Evolutionary conservation across 2,797 vertebrate species (phyloP).

Genomic region (Peromyscus aztecus): DNA sequence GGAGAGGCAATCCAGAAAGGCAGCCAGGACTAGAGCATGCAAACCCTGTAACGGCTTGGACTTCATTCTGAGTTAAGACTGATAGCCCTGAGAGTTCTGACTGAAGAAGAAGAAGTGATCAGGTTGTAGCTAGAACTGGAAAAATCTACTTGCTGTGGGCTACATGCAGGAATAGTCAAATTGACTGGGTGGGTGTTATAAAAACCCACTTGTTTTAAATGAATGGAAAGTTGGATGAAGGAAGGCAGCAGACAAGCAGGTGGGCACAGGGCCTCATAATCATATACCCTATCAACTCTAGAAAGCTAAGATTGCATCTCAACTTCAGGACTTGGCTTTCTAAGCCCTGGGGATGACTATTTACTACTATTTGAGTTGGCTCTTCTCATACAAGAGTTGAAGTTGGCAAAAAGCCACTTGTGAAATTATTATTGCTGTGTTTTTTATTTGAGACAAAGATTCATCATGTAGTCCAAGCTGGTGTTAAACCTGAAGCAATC

Average conservation of each 20-base stretch:
- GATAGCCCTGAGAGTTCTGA: background rate
- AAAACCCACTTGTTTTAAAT: background rate
- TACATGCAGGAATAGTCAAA: background rate
- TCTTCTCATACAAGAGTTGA: background rate
- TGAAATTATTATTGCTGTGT: background rate
- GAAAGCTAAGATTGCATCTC: too few species aligned
- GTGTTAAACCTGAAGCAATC: background rate
- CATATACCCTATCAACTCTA: background rate
- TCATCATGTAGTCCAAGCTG: background rate
- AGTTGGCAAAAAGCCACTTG: background rate
- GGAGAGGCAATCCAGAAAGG: background rate
- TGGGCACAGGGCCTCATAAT: background rate
- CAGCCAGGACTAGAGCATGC: background rate
- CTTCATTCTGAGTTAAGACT: background rate
- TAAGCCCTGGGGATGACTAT: background rate
- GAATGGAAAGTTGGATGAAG: background rate
- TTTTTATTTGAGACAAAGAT: background rate
- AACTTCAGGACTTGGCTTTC: background rate
- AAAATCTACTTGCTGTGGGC: background rate
- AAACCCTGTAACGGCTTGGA: background rate
- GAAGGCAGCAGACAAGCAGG: background rate
- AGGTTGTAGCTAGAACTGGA: background rate
- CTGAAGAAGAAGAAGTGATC: background rate
- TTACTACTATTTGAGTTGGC: background rate
- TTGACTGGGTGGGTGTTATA: background rate